Percentiles rank a stretch among this genome's conserved stretches.
Conservation (phyloP, 2,113 vertebrate species). For the Forbesichthys papilliferus region DNA sequence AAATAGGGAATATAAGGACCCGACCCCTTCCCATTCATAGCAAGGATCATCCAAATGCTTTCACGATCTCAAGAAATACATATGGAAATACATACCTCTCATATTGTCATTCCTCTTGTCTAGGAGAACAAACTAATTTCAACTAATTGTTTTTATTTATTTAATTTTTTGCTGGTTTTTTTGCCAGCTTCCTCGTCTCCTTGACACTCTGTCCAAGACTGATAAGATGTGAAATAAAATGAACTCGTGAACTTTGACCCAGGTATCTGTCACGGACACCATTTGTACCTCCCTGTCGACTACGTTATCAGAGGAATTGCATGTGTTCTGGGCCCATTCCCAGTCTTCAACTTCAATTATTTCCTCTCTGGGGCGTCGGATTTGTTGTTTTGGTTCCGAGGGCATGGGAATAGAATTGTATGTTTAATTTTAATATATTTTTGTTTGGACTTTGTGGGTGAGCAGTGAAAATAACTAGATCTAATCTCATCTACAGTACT, state of each 20-base stretch:
- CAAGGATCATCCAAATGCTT: neutral
- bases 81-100: too few species aligned
- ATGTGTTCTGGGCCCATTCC: slow-evolving; percentile 39
- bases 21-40: slow-evolving; percentile 13
- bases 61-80: too few species aligned
- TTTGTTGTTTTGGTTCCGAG: slow-evolving; percentile 21
- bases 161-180: slow-evolving; percentile 9
- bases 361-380: slow-evolving; percentile 18
- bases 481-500: slow-evolving; percentile 18
- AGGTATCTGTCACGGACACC: slow-evolving; percentile 24
- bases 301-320: slow-evolving; percentile 28
- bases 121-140: slow-evolving; percentile 10
- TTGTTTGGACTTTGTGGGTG: slow-evolving; percentile 26
- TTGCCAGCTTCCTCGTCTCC: neutral
- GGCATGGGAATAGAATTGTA: too few species aligned
- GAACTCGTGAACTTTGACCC: slow-evolving; percentile 47
- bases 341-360: slow-evolving; percentile 26
- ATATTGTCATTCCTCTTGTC: too few species aligned
- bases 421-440: slow-evolving; percentile 26
- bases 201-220: slow-evolving; percentile 20
- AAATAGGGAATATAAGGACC: slow-evolving; percentile 6
- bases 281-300: slow-evolving; percentile 11
- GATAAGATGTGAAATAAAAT: slow-evolving; percentile 48
- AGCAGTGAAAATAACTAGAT: slow-evolving; percentile 15
- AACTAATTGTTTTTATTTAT: neutral